Evolutionary conservation across 2,797 vertebrate genomes (phyloP).

Genomic region (Lepus oiostolus): DNA sequence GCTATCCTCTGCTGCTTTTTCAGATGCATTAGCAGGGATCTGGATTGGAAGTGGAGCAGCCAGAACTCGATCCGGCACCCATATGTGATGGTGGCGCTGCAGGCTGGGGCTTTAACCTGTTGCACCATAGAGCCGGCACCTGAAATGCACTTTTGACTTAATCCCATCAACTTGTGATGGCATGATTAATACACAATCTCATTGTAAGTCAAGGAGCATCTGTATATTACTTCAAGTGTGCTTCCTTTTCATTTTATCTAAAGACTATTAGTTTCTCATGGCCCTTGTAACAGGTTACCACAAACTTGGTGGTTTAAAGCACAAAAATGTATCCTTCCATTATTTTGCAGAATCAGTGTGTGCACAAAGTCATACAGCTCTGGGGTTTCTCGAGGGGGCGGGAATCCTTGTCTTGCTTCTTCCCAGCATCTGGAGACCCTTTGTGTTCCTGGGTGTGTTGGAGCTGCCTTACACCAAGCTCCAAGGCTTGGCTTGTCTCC

Average conservation of each 20-base stretch:
- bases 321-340: not conserved
- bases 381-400: not conserved
- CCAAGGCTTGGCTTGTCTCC: not conserved
- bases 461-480: not conserved
- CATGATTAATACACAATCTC: no score
- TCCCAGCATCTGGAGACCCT: not conserved
- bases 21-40: no score
- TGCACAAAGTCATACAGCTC: no score
- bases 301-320: not conserved
- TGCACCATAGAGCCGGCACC: no score
- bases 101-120: no score
- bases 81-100: no score
- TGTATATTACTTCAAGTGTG: not conserved
- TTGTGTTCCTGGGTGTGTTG: not conserved
- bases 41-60: no score
- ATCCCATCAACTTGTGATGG: no score
- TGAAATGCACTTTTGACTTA: no score
- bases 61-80: no score
- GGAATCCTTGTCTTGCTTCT: not conserved
- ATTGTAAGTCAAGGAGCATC: no score
- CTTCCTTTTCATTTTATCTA: not conserved
- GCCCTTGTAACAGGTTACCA: not conserved
- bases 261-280: not conserved
- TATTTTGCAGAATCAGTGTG: not conserved
- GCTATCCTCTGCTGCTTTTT: no score